Evolutionary conservation across 23 tunicate genomes (phyloP), one percentile per base, ranked within the genome.

Genomic region (Oikopleura dioica): DNA sequence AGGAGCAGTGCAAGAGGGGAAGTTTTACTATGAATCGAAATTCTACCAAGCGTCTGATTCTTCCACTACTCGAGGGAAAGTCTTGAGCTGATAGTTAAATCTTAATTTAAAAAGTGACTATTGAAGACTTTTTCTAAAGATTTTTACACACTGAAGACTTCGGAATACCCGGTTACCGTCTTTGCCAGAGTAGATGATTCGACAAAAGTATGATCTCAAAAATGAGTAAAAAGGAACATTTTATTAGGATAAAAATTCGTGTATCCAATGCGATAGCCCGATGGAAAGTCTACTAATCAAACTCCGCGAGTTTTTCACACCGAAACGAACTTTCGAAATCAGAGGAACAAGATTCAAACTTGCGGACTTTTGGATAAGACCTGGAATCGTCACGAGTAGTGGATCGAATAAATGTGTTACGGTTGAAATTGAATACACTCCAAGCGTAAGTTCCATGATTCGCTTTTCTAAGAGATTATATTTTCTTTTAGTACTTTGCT

Each of bases 341-440:
- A 23, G 72, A 12, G 72, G 72, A 21, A 63, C 26, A 12, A 23
- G 72, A 28, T 63, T 23, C 5, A 63, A 63, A 63, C 16, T 63
- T 23, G 72, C 72, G 2, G 72, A 63, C 26, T 63, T 63, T 28
- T 63, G 72, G 72, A 63, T 63, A 2, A 24, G 72, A 63, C 72
- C 72, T 16, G 72, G 72, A 63, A 63, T 63, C 29, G 72, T 63
- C 26, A 63, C 72, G 16, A 12, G 72, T 63, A 31, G 32, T 21
- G 72, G 72, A 5, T 63, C 72, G 26, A 63, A 63, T 31, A 63
- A 28, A 63, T 63, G 30, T 2, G 72, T 63, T 2, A 63, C 72
- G 2, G 72, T 63, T 31, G 72, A 63, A 63, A 63, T 63, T 63
- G 72, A 63, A 63, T 63, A 63, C 26, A 31, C 72, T 2, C 72